These are phyloP conservation scores for Cnemophilus loriae DNA, from an alignment of 2,113 vertebrate species.

Conservation along the genomic window DNA sequence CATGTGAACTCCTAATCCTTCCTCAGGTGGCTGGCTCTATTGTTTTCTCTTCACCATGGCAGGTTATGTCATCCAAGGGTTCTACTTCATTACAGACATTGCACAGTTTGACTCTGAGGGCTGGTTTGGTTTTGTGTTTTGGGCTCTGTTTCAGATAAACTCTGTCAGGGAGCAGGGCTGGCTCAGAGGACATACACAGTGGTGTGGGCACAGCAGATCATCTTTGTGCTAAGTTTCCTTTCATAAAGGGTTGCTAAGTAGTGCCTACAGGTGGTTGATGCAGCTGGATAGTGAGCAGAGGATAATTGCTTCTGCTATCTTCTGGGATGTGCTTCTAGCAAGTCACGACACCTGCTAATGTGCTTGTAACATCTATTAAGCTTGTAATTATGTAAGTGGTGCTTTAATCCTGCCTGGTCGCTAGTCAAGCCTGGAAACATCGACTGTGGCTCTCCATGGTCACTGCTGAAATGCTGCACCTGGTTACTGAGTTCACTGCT, in stretches of 20 bases:
- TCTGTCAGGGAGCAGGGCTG: background rate
- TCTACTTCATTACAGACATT: background rate
- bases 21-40: background rate
- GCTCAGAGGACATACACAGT: background rate
- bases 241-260: background rate
- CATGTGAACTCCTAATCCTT: background rate
- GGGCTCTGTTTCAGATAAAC: background rate
- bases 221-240: background rate
- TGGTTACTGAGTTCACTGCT: background rate
- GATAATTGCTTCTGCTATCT: conserved; percentile 27
- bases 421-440: background rate
- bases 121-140: background rate
- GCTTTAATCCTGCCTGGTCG: background rate
- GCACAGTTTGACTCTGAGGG: background rate
- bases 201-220: background rate
- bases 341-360: background rate
- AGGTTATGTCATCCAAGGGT: background rate
- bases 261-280: background rate
- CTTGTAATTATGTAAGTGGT: conserved; percentile 18
- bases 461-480: background rate
- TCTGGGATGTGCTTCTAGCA: conserved; percentile 10
- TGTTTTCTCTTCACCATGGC: background rate
- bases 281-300: background rate
- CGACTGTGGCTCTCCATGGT: fast-evolving
- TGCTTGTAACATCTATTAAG: conserved; percentile 22